These are phyloP conservation scores for Pristionchus exspectatus DNA, from an alignment of 2,888 invertebrate species.

Conservation along the genomic window DNA sequence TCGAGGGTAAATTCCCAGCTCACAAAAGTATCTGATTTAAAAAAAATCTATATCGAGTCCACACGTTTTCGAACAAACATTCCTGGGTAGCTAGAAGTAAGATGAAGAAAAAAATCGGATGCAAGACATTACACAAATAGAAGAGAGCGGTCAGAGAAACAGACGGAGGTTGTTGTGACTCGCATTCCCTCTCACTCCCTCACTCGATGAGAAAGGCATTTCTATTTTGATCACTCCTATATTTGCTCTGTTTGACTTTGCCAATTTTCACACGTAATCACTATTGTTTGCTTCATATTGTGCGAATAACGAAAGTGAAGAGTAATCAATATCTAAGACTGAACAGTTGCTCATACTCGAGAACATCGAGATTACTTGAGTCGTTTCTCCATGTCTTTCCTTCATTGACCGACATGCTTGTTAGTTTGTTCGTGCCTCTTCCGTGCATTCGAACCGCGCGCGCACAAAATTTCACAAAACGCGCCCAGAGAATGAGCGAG, in stretches of 20 bases:
- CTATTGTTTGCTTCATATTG: too few species aligned
- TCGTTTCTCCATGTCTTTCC: not conserved
- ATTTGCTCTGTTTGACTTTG: not conserved
- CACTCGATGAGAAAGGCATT: not conserved
- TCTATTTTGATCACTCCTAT: not conserved
- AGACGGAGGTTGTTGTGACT: not conserved
- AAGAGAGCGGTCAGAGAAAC: not conserved
- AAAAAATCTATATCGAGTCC: not conserved
- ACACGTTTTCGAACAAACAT: not conserved
- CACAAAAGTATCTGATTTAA: not conserved
- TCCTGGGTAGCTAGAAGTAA: not conserved
- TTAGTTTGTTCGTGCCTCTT: slow-evolving; percentile 7
- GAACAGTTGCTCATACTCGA: not conserved
- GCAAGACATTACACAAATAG: not conserved
- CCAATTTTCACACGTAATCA: not conserved
- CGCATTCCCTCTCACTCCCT: not conserved
- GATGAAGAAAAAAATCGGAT: not conserved
- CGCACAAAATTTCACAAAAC: not conserved
- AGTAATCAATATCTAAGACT: not conserved
- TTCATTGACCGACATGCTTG: not conserved
- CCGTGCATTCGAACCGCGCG: not conserved
- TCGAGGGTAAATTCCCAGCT: not conserved
- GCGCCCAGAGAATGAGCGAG: not conserved
- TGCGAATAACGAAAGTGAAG: not conserved
- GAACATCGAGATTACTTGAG: not conserved